Base-by-base conservation (phyloP, 2,113 vertebrate genomes). In the Donacobius atricapilla region DNA sequence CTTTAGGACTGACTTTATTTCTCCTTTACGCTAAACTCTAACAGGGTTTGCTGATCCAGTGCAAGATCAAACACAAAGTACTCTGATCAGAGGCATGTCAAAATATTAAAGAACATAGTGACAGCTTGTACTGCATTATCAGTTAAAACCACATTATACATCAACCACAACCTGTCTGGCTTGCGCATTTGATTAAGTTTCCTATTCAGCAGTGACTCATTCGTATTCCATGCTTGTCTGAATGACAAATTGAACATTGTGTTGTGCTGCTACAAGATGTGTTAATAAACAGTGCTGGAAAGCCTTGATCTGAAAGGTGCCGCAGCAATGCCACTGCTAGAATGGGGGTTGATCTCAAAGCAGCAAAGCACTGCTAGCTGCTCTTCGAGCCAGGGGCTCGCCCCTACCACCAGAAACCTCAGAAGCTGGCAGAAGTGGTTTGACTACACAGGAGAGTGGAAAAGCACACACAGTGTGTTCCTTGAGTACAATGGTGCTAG, bases 1-100 rank as follows among this genome's bases (percentile, higher is more conserved):
- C 24, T 65, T 92, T 42, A 85, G 50, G 89, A 88, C 3, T 51
- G 9, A 56, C 63, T 88, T 64, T 47, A 78, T n/a, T 92, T 91
- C 79, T 92, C 47, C 53, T 86, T 87, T 72, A 87, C 69, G 80
- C 44, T 82, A 47, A 85, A 91, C 71, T 68, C 94, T 90, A 97
- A 84, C 73, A 91, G 48, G 73, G 93, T 90, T 96, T 97, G 97
- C 97, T 98, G 97, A 97, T 97, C 98, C 98, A 98, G 97, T 98
- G 97, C 98, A 98, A 98, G 98, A 98, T 98, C 98, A 98, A 98
- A 98, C 97, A 97, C 96, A 93, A 95, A 95, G 88, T 97, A 94
- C 93, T 94, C 94, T 97, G 97, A 92, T 97, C 98, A 97, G 91
- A 97, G 94, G 97, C 96, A 94, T 96, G 93, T 96, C 91, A 96